Percentiles rank a stretch among this genome's conserved stretches.
phyloP scores from a whole-genome alignment of 2,113 vertebrate genomes.

The Leiothrix lutea region DNA sequence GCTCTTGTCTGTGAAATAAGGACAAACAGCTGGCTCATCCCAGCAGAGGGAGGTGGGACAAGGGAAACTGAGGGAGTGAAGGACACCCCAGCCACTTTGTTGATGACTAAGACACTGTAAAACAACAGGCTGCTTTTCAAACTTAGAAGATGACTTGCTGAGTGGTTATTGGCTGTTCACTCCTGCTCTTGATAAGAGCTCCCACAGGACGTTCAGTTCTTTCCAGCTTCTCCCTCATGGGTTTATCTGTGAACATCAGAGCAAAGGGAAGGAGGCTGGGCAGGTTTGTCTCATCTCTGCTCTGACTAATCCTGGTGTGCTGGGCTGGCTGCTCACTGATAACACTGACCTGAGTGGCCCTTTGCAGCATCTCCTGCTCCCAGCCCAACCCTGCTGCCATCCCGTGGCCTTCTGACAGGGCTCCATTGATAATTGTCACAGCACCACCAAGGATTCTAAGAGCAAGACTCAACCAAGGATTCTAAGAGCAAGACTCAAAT shows the following conservation, averaged over 20 bases:
- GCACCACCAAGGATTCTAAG: background rate
- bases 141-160: constrained; percentile 28
- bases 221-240: constrained; percentile 17
- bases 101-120: background rate
- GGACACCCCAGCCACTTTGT: background rate
- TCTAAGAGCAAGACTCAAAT: background rate
- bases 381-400: rapidly evolving
- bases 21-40: background rate
- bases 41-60: background rate
- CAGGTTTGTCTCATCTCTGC: constrained; percentile 62
- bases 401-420: background rate
- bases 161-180: constrained; percentile 23
- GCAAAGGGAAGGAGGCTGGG: constrained; percentile 47
- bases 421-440: background rate
- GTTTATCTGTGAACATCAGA: constrained; percentile 57
- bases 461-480: background rate
- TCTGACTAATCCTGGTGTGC: constrained; percentile 28
- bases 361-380: background rate
- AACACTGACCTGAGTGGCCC: background rate
- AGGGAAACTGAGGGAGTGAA: background rate
- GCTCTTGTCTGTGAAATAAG: background rate
- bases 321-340: background rate
- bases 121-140: constrained; percentile 30
- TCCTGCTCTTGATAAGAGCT: constrained; percentile 46
- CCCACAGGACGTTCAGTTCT: constrained; percentile 58